Conservation (phyloP, 1,140 invertebrate genomes). For the Trigoniulus corallinus region DNA sequence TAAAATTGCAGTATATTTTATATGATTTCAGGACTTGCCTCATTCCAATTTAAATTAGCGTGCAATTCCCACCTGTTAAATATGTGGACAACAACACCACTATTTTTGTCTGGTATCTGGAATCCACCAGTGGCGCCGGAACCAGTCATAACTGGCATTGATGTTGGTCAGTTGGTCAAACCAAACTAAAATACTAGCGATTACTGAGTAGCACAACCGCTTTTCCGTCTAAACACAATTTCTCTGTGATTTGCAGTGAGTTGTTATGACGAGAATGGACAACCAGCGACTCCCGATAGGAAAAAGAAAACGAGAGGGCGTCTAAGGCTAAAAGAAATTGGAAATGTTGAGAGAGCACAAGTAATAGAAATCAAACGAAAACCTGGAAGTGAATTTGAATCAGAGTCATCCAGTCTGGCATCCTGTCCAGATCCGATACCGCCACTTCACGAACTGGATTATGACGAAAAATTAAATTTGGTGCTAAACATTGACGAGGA, state of each 20-base stretch:
- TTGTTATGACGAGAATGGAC: too few species aligned
- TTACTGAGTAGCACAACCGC: conserved; percentile 7
- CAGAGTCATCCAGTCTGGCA: neutral
- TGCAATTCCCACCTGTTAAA: conserved; percentile 78
- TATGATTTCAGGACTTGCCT: conserved; percentile 43
- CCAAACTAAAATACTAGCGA: conserved; percentile 12
- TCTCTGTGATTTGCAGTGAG: too few species aligned
- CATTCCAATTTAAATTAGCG: conserved; percentile 57
- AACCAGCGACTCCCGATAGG: too few species aligned
- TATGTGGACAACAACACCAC: conserved; percentile 65
- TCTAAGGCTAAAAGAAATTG: too few species aligned
- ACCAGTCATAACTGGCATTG: conserved; percentile 34
- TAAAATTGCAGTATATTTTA: neutral
- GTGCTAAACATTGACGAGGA: too few species aligned
- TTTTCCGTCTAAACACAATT: too few species aligned
- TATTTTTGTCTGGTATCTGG: conserved; percentile 69
- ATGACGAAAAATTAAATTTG: too few species aligned
- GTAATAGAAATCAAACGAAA: neutral
- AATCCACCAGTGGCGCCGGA: conserved; percentile 44
- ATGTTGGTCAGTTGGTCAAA: conserved; percentile 36
- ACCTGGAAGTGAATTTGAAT: neutral
- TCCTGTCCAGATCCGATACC: conserved; percentile 7
- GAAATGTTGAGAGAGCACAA: neutral
- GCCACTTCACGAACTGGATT: conserved; percentile 3
- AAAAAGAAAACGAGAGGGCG: too few species aligned